Evolutionary conservation across 1,140 invertebrate species (phyloP), one percentile per base, ranked within the genome.

Genomic region (Microplitis mediator): DNA sequence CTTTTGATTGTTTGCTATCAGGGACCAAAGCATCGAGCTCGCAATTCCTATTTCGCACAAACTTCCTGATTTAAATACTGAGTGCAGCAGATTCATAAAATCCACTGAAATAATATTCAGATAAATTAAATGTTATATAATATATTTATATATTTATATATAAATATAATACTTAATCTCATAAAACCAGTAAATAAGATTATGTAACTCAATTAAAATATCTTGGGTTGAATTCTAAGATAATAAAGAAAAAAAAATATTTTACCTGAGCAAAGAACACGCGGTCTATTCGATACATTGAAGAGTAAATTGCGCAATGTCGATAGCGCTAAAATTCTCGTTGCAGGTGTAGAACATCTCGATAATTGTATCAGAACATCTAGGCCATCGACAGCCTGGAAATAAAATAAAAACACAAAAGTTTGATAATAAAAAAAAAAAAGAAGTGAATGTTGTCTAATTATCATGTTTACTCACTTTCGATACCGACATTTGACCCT

Each of bases 1-100:
- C 65, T 86, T 86, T 35, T 86, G 85, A 74, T 85, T 86, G 51
- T 87, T 87, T 16, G 77, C 77, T 5, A 86, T 72, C 14, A 87
- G 52, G 0, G 86, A 80, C 84, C 84, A 86, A 1, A 87, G 50
- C 62, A 81, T 82, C 1, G 80, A 80, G 4, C 80, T 80, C 0
- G 74, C 82, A 32, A 84, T 71, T 56, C 75, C 80, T 6, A 85
- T 83, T 60, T 87, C 85, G 2, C 61, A 74, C 0, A 78, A 8
- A 0, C 78, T 78, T 32, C 80, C 82, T 63, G 74, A 79, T 66
- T 82, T 83, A 8, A 87, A 77, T 31, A 77, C 78, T 3, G 77
- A 66, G 9, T 80, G 76, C 0, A 87, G 35, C 2, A 86, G 60
- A 64, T 86, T 80, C 8, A 86, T 78, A 35, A 86, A 86, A 4